These are phyloP conservation scores for Littorina saxatilis DNA, from an alignment of 1,140 invertebrate species.

Conservation along the genomic window DNA sequence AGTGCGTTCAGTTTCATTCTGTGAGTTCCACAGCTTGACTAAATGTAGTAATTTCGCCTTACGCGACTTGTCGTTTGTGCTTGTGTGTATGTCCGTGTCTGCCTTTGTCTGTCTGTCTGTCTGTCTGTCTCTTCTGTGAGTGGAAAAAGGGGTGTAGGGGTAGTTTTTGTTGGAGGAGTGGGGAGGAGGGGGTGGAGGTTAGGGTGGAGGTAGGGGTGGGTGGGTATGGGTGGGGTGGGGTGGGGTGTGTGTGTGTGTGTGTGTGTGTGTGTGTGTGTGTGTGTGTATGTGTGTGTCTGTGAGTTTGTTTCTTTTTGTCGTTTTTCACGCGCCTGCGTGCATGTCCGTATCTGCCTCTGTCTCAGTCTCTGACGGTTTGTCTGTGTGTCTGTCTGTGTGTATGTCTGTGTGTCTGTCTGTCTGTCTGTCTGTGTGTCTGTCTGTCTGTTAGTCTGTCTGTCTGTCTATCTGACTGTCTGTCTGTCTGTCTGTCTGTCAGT, in stretches of 20 bases:
- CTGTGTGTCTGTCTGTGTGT: neutral
- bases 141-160: too few species aligned
- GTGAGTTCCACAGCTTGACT: too few species aligned
- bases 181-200: too few species aligned
- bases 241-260: neutral
- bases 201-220: neutral
- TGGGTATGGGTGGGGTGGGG: neutral
- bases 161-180: too few species aligned
- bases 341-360: too few species aligned
- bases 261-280: neutral
- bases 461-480: neutral
- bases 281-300: slow-evolving; percentile 19
- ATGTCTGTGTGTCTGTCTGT: neutral
- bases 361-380: neutral
- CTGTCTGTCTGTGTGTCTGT: neutral
- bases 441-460: neutral
- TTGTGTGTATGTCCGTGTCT: too few species aligned
- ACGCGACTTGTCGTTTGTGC: too few species aligned
- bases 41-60: too few species aligned
- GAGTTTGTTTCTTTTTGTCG: neutral
- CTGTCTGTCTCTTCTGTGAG: too few species aligned
- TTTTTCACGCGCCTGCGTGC: neutral
- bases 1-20: too few species aligned
- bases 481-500: neutral
- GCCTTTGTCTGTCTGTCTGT: too few species aligned